phyloP scores from a whole-genome alignment of 2,888 invertebrate species.

The Opisthograptis luteolata region DNA sequence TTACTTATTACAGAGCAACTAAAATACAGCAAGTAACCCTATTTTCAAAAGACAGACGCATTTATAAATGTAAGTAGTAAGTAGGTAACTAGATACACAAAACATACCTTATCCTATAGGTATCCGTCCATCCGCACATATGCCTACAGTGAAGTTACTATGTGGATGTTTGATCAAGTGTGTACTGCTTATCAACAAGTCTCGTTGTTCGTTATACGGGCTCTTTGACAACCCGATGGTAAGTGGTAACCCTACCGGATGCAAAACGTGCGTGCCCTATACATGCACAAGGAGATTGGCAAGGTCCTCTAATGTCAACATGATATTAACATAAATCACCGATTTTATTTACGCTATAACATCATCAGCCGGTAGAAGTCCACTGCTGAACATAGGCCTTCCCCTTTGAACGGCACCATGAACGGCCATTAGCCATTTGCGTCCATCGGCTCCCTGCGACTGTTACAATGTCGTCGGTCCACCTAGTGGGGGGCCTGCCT shows the following conservation, averaged over 20 bases:
- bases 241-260: constrained; percentile 62
- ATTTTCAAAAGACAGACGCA: no score
- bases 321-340: constrained; percentile 5
- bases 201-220: constrained; percentile 60
- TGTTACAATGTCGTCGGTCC: no score
- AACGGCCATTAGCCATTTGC: no score
- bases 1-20: no score
- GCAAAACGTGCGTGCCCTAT: constrained; percentile 43
- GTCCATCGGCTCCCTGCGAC: no score
- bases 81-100: background rate
- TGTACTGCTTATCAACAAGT: constrained; percentile 67
- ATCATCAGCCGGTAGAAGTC: no score
- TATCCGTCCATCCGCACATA: background rate
- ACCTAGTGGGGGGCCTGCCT: no score
- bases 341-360: no score
- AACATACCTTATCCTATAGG: constrained; percentile 4
- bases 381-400: no score
- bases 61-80: no score
- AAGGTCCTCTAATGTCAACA: constrained; percentile 36
- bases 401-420: no score
- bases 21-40: no score
- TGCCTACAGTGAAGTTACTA: constrained; percentile 28
- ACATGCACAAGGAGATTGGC: constrained; percentile 40
- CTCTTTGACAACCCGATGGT: constrained; percentile 52
- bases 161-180: constrained; percentile 76